Conservation (phyloP, 2,113 vertebrate genomes). For the Gulo gulo region DNA sequence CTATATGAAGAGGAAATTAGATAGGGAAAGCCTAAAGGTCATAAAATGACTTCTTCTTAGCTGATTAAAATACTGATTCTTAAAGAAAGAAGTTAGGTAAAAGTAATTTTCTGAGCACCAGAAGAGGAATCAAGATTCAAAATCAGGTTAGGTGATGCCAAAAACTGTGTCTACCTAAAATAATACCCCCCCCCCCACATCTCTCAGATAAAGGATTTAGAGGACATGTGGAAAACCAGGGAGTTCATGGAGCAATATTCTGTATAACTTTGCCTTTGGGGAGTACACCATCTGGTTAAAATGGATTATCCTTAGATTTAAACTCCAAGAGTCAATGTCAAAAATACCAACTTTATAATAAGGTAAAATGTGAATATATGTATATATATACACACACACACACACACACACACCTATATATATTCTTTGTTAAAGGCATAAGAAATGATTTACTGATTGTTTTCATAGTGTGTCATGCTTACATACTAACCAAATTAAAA, state of each 20-base stretch:
- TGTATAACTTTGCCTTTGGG: background rate
- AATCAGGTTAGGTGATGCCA: background rate
- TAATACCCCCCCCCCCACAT: background rate
- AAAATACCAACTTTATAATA: conserved; percentile 17
- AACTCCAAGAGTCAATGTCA: background rate
- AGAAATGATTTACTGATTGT: background rate
- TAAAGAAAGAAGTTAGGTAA: conserved; percentile 33
- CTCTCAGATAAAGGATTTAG: background rate
- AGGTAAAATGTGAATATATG: conserved; percentile 4
- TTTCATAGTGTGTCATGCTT: background rate
- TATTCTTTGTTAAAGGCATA: too few relatives aligned
- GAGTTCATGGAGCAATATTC: background rate
- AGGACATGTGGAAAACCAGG: background rate
- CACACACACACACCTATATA: too few relatives aligned
- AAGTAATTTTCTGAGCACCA: conserved; percentile 31
- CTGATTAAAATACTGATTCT: conserved; percentile 6
- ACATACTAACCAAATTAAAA: conserved; percentile 8
- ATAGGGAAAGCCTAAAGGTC: background rate
- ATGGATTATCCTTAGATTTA: background rate
- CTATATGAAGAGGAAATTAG: conserved; percentile 35
- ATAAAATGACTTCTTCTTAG: conserved; percentile 36
- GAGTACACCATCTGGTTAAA: background rate
- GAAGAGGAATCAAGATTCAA: conserved; percentile 22
- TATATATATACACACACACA: too few relatives aligned
- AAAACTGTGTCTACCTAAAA: background rate